These are phyloP conservation scores for Tichodroma muraria DNA, from an alignment of 2,113 vertebrate species.

Conservation along the genomic window DNA sequence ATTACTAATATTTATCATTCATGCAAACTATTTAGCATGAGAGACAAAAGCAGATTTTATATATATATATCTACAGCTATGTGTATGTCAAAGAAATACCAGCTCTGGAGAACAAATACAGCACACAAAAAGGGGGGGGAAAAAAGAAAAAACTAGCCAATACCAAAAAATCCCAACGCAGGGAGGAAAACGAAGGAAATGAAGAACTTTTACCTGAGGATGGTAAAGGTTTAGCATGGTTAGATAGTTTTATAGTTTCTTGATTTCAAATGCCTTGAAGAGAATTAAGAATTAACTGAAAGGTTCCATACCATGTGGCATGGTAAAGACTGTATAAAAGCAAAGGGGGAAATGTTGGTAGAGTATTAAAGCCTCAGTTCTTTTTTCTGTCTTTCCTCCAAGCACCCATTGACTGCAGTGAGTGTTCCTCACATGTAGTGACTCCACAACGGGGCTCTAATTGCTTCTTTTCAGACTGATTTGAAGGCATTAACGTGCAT, in stretches of 20 bases:
- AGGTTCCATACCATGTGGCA: neutral
- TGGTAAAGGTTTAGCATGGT: neutral
- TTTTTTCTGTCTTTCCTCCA: neutral
- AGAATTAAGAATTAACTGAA: neutral
- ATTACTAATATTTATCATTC: conserved; percentile 26
- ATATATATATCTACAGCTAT: neutral
- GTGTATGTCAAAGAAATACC: neutral
- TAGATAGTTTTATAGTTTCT: neutral
- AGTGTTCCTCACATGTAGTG: neutral
- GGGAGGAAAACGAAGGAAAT: neutral
- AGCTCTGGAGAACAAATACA: neutral
- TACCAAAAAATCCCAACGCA: neutral
- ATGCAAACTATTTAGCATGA: neutral
- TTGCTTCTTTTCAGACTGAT: conserved; percentile 1
- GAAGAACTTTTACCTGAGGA: neutral
- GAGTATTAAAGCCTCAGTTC: neutral
- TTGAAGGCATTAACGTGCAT: neutral
- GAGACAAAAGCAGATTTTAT: neutral
- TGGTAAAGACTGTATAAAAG: neutral
- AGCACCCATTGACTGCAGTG: neutral
- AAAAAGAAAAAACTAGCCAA: neutral
- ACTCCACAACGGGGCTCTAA: neutral
- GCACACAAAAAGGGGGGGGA: neutral
- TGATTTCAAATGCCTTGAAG: neutral
- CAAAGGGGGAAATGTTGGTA: neutral